Percentiles rank a stretch among this genome's conserved stretches.
phyloP scores from a whole-genome alignment of 2,113 vertebrate species.

The Antennarius striatus region DNA sequence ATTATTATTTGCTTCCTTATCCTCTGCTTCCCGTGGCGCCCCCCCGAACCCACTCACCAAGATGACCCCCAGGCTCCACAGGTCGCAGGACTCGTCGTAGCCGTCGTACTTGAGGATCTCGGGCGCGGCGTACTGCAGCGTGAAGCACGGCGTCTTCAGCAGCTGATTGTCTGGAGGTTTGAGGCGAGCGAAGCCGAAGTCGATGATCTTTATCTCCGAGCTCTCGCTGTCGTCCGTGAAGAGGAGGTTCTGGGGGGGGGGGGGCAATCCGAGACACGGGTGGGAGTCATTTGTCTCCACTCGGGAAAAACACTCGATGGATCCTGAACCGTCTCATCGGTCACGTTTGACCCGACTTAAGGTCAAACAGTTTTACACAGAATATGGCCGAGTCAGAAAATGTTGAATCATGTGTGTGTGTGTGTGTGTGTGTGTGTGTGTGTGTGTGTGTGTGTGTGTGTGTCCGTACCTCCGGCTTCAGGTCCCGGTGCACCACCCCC shows the following conservation, averaged over 20 bases:
- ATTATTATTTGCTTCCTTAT: too few species aligned
- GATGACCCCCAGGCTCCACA: conserved; percentile 98
- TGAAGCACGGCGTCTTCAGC: conserved; percentile 97
- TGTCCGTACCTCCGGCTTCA: conserved; percentile 91
- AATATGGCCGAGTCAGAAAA: conserved; percentile 47
- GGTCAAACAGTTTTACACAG: conserved; percentile 52
- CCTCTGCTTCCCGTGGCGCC: too few species aligned
- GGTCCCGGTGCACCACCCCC: conserved; percentile 94
- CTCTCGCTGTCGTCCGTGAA: conserved; percentile 95
- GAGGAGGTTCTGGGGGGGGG: conserved; percentile 87
- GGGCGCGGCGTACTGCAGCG: conserved; percentile 93
- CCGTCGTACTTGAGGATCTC: conserved; percentile 93
- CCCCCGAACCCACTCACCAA: conserved; percentile 85
- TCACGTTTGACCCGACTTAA: conserved; percentile 38
- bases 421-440: conserved; percentile 17
- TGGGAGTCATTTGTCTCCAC: conserved; percentile 58
- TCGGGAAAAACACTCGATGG: conserved; percentile 10
- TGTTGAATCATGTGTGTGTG: not conserved
- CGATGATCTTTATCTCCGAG: conserved; percentile 98
- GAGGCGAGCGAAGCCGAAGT: conserved; percentile 96
- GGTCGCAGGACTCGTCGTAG: conserved; percentile 97
- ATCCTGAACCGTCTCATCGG: conserved; percentile 38
- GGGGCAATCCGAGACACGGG: conserved; percentile 21
- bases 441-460: conserved; percentile 7
- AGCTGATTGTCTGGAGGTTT: conserved; percentile 98